Percentiles rank a stretch among this genome's conserved stretches.
phyloP scores from a whole-genome alignment of 2,888 invertebrate genomes.

The Tenthredo livida region DNA sequence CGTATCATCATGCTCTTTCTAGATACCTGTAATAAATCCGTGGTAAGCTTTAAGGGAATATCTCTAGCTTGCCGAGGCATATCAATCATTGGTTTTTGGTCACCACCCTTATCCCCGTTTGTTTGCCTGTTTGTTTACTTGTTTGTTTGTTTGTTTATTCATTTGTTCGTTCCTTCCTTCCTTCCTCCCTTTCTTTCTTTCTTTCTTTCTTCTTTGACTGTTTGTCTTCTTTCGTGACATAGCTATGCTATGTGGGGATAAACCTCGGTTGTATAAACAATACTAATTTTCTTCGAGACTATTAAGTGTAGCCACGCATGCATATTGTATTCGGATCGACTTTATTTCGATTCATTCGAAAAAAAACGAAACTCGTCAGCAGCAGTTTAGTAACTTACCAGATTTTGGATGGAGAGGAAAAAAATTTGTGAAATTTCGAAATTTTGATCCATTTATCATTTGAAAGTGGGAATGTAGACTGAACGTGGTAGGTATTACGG shows the following conservation, averaged over 20 bases:
- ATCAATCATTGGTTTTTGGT: slow-evolving; percentile 32
- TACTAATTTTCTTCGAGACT: slow-evolving; percentile 19
- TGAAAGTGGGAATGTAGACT: too few relatives aligned
- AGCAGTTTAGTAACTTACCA: too few relatives aligned
- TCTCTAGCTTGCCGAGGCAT: background rate
- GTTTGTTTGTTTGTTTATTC: background rate
- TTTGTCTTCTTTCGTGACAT: slow-evolving; percentile 18
- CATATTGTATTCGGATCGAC: too few relatives aligned
- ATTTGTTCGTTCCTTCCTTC: background rate
- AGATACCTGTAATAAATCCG: background rate
- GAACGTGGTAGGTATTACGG: too few relatives aligned
- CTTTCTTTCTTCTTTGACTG: background rate
- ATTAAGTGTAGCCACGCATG: background rate
- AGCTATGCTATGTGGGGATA: background rate
- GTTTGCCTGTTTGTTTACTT: background rate
- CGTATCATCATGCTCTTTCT: background rate
- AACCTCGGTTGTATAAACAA: slow-evolving; percentile 34
- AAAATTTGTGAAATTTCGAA: too few relatives aligned
- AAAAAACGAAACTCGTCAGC: too few relatives aligned
- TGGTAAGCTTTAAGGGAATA: background rate
- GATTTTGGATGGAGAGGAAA: too few relatives aligned
- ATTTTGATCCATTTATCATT: too few relatives aligned
- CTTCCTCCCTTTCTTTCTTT: too few relatives aligned
- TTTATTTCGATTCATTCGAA: too few relatives aligned
- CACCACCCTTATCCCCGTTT: slow-evolving; percentile 9